Evolutionary conservation across 2,797 vertebrate genomes (phyloP), one percentile per base, ranked within the genome.

Genomic region (Phoxinus dragarum): DNA sequence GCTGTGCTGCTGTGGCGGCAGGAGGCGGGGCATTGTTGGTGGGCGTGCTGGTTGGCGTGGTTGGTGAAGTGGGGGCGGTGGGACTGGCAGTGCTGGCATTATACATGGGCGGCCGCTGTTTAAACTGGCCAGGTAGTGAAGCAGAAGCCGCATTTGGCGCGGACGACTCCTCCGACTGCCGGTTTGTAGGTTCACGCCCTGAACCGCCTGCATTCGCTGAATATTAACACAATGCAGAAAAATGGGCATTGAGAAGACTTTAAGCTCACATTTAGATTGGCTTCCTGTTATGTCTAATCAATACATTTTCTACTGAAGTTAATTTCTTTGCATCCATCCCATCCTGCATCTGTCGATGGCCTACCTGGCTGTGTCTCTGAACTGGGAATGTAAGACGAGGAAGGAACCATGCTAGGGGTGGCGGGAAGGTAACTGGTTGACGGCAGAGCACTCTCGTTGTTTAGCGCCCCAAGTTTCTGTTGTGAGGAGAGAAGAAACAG

Each of bases 341-440:
- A 77, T 78, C 27, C 59, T 67, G 19, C 7, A 54, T 61, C 7
- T n/a, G 4, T 19, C 40, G 19, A 19, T 44, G 27, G 77, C 94
- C 94, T 81, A 99, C 98, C 97, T 93, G 97, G 95, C 82, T 97
- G 96, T 0, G 97, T 93, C 92, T 99, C 98, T 0, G 98, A 97
- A 92, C 96, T 99, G 90, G 98, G 97, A 92, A 96, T 96, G 78
- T 99, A 99, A 0, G 98, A 98, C 10, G 98, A 98, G 3, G 98
- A 97, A 0, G 98, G 98, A 85, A 99, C 97, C 94, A 98, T 97
- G 47, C 98, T 99, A 89, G 98, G 98, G 0, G 97, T 98, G 74
- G 98, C 98, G 0, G 98, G 98, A 85, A 99, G 91, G 81, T 99
- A 99, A 90, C 98, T 99, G 5, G 98, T 99, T 36, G 98, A 99